These are phyloP conservation scores for Platysteira castanea DNA, from an alignment of 2,113 vertebrate genomes.

Conservation along the genomic window DNA sequence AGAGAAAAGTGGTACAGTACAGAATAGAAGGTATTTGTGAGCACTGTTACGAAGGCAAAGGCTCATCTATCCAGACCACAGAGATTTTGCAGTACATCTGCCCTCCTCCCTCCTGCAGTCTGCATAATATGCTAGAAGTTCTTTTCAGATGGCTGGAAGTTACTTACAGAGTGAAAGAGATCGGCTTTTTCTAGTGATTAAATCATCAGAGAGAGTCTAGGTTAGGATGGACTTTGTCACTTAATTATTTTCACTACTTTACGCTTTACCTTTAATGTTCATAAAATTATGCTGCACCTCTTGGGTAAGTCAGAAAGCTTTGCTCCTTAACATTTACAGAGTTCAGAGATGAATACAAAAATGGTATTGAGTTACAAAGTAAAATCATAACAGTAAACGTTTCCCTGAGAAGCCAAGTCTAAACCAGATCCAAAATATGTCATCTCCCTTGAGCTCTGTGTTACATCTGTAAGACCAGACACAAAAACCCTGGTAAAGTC, in stretches of 20 bases:
- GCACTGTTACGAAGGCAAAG: neutral
- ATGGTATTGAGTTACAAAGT: conserved; percentile 31
- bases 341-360: conserved; percentile 28
- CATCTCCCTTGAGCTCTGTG: conserved; percentile 46
- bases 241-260: neutral
- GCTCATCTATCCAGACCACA: neutral
- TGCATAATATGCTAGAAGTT: neutral
- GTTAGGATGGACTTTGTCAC: neutral
- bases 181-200: neutral
- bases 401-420: conserved; percentile 21
- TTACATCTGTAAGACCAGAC: conserved; percentile 44
- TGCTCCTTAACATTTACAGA: conserved; percentile 19
- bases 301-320: neutral
- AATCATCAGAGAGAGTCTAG: neutral
- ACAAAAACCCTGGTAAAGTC: conserved; percentile 11
- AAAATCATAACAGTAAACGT: neutral
- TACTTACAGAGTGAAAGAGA: neutral
- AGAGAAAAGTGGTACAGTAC: neutral
- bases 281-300: neutral
- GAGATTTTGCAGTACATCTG: neutral
- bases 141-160: neutral
- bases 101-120: neutral
- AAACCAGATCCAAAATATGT: conserved; percentile 38
- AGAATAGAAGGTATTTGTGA: neutral
- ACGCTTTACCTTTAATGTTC: neutral